Evolutionary conservation across 2,797 vertebrate genomes (phyloP), one percentile per base, ranked within the genome.

Genomic region (Molossus molossus): DNA sequence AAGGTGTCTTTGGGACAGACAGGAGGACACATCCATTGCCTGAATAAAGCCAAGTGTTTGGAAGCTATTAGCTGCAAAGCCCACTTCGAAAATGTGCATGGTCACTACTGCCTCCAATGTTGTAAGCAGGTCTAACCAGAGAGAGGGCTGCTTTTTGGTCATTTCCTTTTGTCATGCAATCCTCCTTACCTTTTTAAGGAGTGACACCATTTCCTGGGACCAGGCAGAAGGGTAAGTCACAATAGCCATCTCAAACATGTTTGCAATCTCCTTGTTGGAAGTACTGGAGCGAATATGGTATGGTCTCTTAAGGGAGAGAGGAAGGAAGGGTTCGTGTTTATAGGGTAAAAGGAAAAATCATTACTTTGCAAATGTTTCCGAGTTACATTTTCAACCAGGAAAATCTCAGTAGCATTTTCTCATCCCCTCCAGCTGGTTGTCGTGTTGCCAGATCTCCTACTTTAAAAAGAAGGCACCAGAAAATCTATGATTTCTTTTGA

Each of bases 201-300:
- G 98, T 0, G 98, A 98, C 98, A 99, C 99, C 98, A 99, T 99
- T 94, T 98, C 99, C 9, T 98, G 86, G 64, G 99, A 99, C 99
- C 99, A 99, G 3, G 99, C 98, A 2, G 98, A 98, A 2, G 99
- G 99, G 97, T 99, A 99, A 94, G 98, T 98, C 84, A 99, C 99
- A 2, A 98, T 98, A 1, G 99, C 98, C 0, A 99, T 99, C 98
- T 98, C 98, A 96, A 99, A 99, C 92, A 99, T 97, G 50, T 98
- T 99, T 27, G 99, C 98, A 5, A 99, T 99, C 95, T 99, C 99
- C 37, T 98, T 98, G 48, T 99, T 85, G 9, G 99, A 98, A 9
- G 98, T 99, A 73, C 95, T 99, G 97, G 99, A 99, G 96, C 99
- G 99, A 98, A 99, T 99, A 64, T 99, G 99, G 50, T 99, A 99